Base-by-base conservation (phyloP, 2,888 invertebrate species). In the Ormyrus labotus region DNA sequence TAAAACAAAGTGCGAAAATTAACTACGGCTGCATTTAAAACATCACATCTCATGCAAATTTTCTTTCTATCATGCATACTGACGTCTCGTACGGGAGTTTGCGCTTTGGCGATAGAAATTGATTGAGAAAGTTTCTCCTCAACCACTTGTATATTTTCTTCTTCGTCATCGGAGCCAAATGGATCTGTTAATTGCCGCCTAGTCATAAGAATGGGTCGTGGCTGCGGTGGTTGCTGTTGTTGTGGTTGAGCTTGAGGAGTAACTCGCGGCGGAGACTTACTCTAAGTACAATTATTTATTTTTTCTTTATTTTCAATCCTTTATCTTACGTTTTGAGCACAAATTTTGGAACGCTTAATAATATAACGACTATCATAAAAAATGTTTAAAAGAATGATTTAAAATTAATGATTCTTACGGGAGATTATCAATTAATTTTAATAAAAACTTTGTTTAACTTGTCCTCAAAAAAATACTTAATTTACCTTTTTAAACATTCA, bases 131-230 rank as follows among this genome's bases (percentile, higher is more conserved):
- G 87, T 82, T 89, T 90, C 71, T 90, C 90, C 72, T 90, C 90
- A 75, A 89, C 85, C 77, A 89, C 88, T 84, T 89, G 89, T 83
- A 90, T 87, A 81, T 90, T 90, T 82, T 91, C 92, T 50, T 96
- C 95, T 48, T 96, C 95, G 34, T 97, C 97, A 87, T 97, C 97
- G 50, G 97, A 97, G 69, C 96, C 97, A 91, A 97, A 97, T 0
- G 97, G 97, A 92, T 98, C 97, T 6, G 95, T 95, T 83, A 96
- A 92, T 90, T 97, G 96, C 75, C 96, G 94, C 84, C 96, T 93
- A 0, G 97, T 97, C 96, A 97, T 97, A 85, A 97, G 92, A 86
- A 83, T 92, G 87, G 82, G 92, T 85, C 84, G 92, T 76, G 88
- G 88, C 72, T 88, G 89, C 78, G 85, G 86, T 73, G 85, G 85